Percentiles rank a stretch among this genome's conserved stretches.
Evolutionary conservation across 2,113 vertebrate genomes (phyloP).

Genomic region (Malurus melanocephalus): DNA sequence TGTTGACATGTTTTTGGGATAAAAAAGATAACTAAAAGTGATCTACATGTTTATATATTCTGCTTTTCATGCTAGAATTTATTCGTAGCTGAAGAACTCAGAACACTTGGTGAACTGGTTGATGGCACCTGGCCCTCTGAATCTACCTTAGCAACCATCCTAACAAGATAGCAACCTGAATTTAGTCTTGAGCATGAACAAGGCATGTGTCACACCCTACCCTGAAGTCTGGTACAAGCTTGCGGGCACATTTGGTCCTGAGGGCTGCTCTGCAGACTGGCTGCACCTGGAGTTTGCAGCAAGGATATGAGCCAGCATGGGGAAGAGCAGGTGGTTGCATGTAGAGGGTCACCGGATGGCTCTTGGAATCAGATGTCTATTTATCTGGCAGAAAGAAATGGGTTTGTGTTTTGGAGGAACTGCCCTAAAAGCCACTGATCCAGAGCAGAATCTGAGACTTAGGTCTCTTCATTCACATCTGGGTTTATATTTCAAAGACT

Average conservation of each 20-base stretch:
- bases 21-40: not conserved
- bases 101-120: not conserved
- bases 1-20: not conserved
- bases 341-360: rapidly evolving
- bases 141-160: not conserved
- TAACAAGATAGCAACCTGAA: not conserved
- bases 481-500: not conserved
- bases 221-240: not conserved
- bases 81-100: not conserved
- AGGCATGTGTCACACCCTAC: rapidly evolving
- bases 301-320: not conserved
- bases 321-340: not conserved
- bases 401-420: not conserved
- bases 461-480: not conserved
- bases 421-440: not conserved
- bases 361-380: not conserved
- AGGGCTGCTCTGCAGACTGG: not conserved
- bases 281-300: not conserved
- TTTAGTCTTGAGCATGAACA: not conserved
- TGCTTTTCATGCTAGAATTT: not conserved
- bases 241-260: not conserved
- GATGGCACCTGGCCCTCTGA: not conserved
- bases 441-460: not conserved
- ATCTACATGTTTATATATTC: not conserved
- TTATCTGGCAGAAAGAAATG: not conserved